These are phyloP conservation scores for Hyphantria cunea DNA, from an alignment of 1,140 invertebrate species.

Conservation along the genomic window DNA sequence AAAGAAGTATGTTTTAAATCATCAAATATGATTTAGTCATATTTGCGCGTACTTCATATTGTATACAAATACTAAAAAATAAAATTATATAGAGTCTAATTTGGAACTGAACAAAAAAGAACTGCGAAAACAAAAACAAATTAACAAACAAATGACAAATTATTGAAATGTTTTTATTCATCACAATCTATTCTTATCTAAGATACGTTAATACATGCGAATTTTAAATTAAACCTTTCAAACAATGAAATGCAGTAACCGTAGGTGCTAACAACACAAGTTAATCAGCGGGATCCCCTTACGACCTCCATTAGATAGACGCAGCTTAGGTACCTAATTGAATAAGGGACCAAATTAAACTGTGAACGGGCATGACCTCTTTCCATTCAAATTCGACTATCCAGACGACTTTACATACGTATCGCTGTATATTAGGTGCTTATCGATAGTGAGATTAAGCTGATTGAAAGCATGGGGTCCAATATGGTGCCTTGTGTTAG, in stretches of 20 bases:
- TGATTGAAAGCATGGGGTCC: conserved; percentile 40
- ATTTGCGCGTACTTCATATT: too few relatives aligned
- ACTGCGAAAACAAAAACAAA: too few relatives aligned
- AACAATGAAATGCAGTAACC: conserved; percentile 37
- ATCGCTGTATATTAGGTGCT: conserved; percentile 40
- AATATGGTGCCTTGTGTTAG: conserved; percentile 6
- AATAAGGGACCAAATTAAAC: conserved; percentile 73
- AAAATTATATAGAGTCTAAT: too few relatives aligned
- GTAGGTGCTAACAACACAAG: conserved; percentile 60
- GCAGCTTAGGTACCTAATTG: conserved; percentile 64
- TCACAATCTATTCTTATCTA: too few relatives aligned
- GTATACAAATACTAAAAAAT: too few relatives aligned
- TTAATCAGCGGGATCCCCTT: conserved; percentile 68
- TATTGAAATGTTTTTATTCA: too few relatives aligned
- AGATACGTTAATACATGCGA: background rate
- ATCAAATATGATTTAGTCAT: too few relatives aligned
- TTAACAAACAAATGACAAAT: too few relatives aligned
- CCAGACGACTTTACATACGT: conserved; percentile 44
- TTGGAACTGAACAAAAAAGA: too few relatives aligned
- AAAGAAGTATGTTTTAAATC: too few relatives aligned
- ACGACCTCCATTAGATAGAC: conserved; percentile 67
- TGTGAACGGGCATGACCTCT: conserved; percentile 64
- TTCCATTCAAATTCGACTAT: conserved; percentile 70
- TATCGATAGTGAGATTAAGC: conserved; percentile 46
- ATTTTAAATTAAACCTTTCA: conserved; percentile 34